phyloP scores from a whole-genome alignment of 2,888 invertebrate genomes.

The Crematogaster levior region DNA sequence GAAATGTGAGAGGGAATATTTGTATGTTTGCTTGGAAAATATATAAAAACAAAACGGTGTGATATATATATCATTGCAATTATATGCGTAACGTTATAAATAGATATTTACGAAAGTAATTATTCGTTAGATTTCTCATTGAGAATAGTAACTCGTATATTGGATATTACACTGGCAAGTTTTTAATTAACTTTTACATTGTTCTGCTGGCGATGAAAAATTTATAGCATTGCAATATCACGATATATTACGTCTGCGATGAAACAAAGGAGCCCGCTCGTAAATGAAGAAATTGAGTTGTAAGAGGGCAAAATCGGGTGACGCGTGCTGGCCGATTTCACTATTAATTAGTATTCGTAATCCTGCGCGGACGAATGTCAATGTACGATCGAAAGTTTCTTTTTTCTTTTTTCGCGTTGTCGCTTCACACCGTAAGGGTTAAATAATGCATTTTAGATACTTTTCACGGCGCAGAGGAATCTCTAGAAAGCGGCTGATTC shows the following conservation, averaged over 20 bases:
- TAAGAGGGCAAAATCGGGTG: constrained; percentile 4
- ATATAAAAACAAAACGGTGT: not conserved
- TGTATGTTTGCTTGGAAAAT: not conserved
- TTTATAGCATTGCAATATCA: constrained; percentile 20
- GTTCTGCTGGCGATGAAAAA: constrained; percentile 20
- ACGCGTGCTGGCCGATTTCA: constrained; percentile 20
- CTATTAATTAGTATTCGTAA: constrained; percentile 50
- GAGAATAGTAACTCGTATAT: not conserved
- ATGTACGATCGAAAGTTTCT: constrained; percentile 13
- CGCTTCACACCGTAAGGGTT: not conserved
- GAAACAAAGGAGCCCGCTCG: not conserved
- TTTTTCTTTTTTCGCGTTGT: not conserved
- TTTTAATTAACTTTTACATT: constrained; percentile 21
- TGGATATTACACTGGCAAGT: not conserved
- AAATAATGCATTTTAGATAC: not conserved
- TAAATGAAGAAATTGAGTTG: constrained; percentile 12
- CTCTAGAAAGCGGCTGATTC: not conserved
- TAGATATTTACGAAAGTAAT: not conserved
- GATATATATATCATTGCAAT: not conserved
- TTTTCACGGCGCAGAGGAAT: not conserved
- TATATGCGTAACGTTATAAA: not conserved
- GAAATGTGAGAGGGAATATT: no score
- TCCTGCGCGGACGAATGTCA: not conserved
- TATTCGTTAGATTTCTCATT: not conserved
- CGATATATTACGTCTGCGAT: constrained; percentile 12